Base-by-base conservation (phyloP, 2,888 invertebrate species). In the Agriopis aurantiaria region DNA sequence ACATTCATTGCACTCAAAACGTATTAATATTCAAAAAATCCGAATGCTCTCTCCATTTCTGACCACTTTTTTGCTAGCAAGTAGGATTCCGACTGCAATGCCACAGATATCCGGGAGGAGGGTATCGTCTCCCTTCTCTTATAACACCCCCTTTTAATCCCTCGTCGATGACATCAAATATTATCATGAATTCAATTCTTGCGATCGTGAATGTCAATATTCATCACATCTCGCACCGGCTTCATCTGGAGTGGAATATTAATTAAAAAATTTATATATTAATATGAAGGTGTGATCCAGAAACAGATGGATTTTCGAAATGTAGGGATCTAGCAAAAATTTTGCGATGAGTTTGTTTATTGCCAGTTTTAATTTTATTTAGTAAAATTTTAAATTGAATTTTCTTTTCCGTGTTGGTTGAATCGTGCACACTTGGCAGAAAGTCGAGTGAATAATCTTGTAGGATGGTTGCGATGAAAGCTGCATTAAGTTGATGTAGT, bases 131-230 rank as follows among this genome's bases (percentile, higher is more conserved):
- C 23, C 62, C 53, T 43, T 9, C 43, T n/a, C 60, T 60, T 14
- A 23, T 60, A 23, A 48, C 51, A 49, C 43, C 65, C 41, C 58
- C 43, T 6, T 9, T 48, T 7, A 55, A 41, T 33, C 23, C 33
- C 9, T 45, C 58, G 53, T 55, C 64, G 69, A 67, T 68, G 41
- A 12, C 63, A 17, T 57, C 65, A 73, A 75, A 75, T 69, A 75
- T 69, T 76, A 75, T 78, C 75, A 75, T 73, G 69, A 76, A 77
- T 77, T 77, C 72, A 78, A 78, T 77, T 77, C 77, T 71, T 65
- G 72, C 68, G 63, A 66, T 69, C 68, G 68, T 67, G 66, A 71
- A 68, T 73, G 80, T 77, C 78, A 81, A 80, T 80, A 78, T 79
- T 79, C 75, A 78, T 77, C 73, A 70, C 61, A 72, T 73, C 72